Conservation (phyloP, 2,888 invertebrate species). For the Patella pellucida region DNA sequence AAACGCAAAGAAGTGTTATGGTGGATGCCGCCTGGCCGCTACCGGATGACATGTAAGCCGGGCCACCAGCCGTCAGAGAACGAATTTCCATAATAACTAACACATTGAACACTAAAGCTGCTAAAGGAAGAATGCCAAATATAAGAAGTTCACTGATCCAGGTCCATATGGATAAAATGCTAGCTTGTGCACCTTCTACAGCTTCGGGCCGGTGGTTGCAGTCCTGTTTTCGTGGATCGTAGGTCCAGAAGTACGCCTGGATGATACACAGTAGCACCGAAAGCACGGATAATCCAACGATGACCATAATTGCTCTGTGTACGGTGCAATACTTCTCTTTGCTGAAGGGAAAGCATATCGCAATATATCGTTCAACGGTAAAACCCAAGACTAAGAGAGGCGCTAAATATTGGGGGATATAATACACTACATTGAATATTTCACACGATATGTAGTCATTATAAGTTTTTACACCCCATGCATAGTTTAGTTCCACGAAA, state of each 20-base stretch:
- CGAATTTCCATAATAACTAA: constrained; percentile 67
- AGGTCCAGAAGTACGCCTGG: constrained; percentile 67
- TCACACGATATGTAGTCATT: constrained; percentile 59
- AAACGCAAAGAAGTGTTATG: constrained; percentile 67
- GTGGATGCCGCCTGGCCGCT: constrained; percentile 64
- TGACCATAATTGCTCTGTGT: constrained; percentile 56
- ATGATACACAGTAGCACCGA: constrained; percentile 54
- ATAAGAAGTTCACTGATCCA: constrained; percentile 64
- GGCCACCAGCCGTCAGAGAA: constrained; percentile 53
- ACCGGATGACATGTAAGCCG: constrained; percentile 40
- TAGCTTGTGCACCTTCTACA: constrained; percentile 33
- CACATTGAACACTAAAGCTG: constrained; percentile 66
- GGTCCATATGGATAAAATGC: constrained; percentile 62
- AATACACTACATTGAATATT: constrained; percentile 59
- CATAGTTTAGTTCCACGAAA: constrained; percentile 62
- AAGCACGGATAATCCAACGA: constrained; percentile 44
- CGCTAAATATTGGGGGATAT: constrained; percentile 64
- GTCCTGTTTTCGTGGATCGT: constrained; percentile 40
- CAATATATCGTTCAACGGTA: constrained; percentile 69
- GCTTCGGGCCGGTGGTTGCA: constrained; percentile 50
- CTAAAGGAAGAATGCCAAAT: constrained; percentile 64
- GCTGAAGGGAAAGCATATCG: constrained; percentile 64
- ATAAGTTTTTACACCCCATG: constrained; percentile 62
- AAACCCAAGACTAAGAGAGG: constrained; percentile 69
- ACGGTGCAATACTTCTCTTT: constrained; percentile 67